A percentile compares a stretch with the other conserved stretches of the same genome.
Evolutionary conservation across 2,888 invertebrate genomes (phyloP).

Genomic region (Sarcophaga carnaria): DNA sequence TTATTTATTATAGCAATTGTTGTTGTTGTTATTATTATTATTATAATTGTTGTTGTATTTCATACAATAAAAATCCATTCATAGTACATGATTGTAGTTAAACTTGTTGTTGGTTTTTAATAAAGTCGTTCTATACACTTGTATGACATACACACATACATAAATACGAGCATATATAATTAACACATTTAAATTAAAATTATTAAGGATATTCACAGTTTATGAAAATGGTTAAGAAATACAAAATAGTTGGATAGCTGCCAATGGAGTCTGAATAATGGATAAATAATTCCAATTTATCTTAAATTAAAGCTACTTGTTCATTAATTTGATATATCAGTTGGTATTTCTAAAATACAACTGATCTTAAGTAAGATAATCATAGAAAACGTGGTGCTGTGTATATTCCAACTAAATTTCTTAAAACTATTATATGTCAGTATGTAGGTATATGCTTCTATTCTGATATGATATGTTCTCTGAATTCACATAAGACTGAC

Average conservation of each 20-base stretch:
- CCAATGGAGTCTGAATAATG: too few relatives aligned
- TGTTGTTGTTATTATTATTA: slow-evolving; percentile 2
- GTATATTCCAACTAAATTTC: too few relatives aligned
- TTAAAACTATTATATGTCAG: too few relatives aligned
- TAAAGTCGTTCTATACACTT: slow-evolving; percentile 5
- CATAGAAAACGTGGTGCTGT: too few relatives aligned
- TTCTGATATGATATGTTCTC: too few relatives aligned
- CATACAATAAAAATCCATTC: slow-evolving; percentile 50
- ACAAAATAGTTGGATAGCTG: not conserved
- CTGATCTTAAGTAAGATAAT: too few relatives aligned
- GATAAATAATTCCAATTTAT: too few relatives aligned
- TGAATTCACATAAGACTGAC: not conserved
- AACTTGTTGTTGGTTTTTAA: slow-evolving; percentile 19
- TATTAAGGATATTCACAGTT: slow-evolving; percentile 15
- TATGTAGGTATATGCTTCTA: too few relatives aligned
- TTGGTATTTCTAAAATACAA: too few relatives aligned
- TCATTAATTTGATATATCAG: too few relatives aligned
- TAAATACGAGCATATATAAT: not conserved
- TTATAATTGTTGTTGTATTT: slow-evolving; percentile 5
- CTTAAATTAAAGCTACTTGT: too few relatives aligned
- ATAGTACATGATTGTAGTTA: not conserved
- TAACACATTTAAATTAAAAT: slow-evolving; percentile 23
- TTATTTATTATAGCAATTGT: not conserved
- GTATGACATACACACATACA: not conserved
- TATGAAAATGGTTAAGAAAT: not conserved